phyloP scores from a whole-genome alignment of 2,888 invertebrate genomes.

The Salpingus planirostris region DNA sequence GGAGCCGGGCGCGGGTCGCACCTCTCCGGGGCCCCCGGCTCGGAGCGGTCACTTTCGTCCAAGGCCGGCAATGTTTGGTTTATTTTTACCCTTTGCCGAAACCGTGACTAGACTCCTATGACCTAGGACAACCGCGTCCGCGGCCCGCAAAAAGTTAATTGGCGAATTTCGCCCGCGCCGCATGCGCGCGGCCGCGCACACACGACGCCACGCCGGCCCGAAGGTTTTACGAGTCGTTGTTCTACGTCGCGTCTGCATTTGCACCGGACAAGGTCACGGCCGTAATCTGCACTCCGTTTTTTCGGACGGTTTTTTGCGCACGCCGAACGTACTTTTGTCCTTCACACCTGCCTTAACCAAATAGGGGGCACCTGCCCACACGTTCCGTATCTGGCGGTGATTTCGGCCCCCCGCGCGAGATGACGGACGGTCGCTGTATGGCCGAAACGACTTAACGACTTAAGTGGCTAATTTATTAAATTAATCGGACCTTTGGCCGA shows the following conservation, averaged over 20 bases:
- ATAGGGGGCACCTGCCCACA: too few relatives aligned
- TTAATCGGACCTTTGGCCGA: too few relatives aligned
- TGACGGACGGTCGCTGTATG: too few relatives aligned
- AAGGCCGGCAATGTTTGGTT: slow-evolving; percentile 34
- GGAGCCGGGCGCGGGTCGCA: too few relatives aligned
- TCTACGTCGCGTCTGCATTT: slow-evolving; percentile 17
- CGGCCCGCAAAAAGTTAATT: slow-evolving; percentile 26
- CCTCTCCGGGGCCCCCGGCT: slow-evolving; percentile 30
- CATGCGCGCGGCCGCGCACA: too few relatives aligned
- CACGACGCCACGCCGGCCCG: slow-evolving; percentile 4
- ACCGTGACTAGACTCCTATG: slow-evolving; percentile 31
- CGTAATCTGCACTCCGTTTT: slow-evolving; percentile 11
- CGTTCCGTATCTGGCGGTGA: too few relatives aligned
- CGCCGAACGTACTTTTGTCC: slow-evolving; percentile 11
- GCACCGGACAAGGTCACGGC: slow-evolving; percentile 24
- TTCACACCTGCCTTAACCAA: slow-evolving; percentile 12
- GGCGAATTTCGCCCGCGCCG: slow-evolving; percentile 21
- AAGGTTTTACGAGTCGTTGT: slow-evolving; percentile 12
- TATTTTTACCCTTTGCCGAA: slow-evolving; percentile 35
- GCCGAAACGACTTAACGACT: too few relatives aligned
- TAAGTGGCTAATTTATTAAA: too few relatives aligned
- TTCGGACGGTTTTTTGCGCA: slow-evolving; percentile 11
- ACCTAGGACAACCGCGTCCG: slow-evolving; percentile 33
- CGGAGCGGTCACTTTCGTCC: slow-evolving; percentile 36
- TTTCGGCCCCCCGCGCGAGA: too few relatives aligned